Base-by-base conservation (phyloP, 2,888 invertebrate species). In the Phyllotreta cruciferae region DNA sequence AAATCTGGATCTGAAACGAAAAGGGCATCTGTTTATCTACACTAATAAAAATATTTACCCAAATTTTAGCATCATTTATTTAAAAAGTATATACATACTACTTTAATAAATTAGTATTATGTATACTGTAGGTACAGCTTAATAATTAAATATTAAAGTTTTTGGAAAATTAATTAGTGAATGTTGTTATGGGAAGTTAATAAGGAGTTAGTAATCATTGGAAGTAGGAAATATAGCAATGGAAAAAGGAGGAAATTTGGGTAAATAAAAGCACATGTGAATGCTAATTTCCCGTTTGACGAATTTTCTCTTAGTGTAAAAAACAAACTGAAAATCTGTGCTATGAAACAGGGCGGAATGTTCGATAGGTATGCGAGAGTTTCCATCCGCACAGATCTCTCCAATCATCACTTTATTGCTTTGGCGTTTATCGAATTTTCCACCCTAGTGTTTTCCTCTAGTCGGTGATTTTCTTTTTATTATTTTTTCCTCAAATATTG, bases 1-100 rank as follows among this genome's bases (percentile, higher is more conserved):
- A 94, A 85, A 98, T 92, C 87, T 98, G 98, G 79, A 98, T 91
- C 97, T 98, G 90, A 71, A 89, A 88, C 73, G 73, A 71, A 73
- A 70, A 67, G 44, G n/a, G 42, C 49, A 39, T 58, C 7, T 42
- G 41, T 41, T 14, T 42, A 41, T 24, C 8, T 41, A 60, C 60
- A 60, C 52, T 52, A 6, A 14, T 10, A 60, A 58, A 58, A 37
- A 53, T 11, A 38, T 38, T 14, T 11, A 6, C 5, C 14, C 1
- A 2, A 11, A 38, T 3, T 37, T 53, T 37, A n/a, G n/a, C n/a
- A n/a, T 54, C 10, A 13, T 0, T 39, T 24, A 24, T 24, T 24
- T 24, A 24, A 24, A 24, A 24, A 24, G 24, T 24, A 24, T 3
- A 24, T 24, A 24, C 24, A 24, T n/a, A n/a, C n/a, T n/a, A 24